phyloP scores from a whole-genome alignment of 2,113 vertebrate species.

The Antechinus flavipes region DNA sequence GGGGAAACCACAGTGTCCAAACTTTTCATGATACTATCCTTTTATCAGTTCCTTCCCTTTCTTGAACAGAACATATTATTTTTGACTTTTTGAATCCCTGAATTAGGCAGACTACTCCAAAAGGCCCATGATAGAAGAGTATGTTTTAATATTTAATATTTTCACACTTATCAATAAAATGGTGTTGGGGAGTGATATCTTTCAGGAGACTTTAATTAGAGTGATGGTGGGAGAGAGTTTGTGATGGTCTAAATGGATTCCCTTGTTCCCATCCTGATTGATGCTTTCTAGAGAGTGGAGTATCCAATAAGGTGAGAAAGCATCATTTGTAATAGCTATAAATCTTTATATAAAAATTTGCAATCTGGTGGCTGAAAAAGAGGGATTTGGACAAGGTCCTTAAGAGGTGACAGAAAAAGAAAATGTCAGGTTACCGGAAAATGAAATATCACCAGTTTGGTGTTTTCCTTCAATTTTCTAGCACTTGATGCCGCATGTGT shows the following conservation, averaged over 20 bases:
- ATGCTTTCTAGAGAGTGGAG: not conserved
- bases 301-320: conserved; percentile 59
- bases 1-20: not conserved
- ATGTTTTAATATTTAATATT: conserved; percentile 66
- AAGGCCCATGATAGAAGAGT: conserved; percentile 8
- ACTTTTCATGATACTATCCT: conserved; percentile 32
- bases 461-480: conserved; percentile 25
- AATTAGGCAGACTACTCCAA: conserved; percentile 20
- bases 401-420: conserved; percentile 46
- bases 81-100: conserved; percentile 58
- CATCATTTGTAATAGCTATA: conserved; percentile 56
- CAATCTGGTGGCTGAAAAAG: conserved; percentile 58
- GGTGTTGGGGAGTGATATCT: not conserved
- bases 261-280: not conserved
- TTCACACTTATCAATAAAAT: conserved; percentile 47
- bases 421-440: conserved; percentile 23
- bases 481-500: not conserved
- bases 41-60: not conserved
- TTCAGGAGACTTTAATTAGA: not conserved
- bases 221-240: not conserved
- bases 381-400: conserved; percentile 50
- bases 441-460: conserved; percentile 29
- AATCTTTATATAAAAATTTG: conserved; percentile 59
- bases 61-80: conserved; percentile 37
- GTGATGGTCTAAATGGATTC: not conserved